A percentile compares a stretch with the other conserved stretches of the same genome.
phyloP scores from a whole-genome alignment of 2,797 vertebrate species.

The Scomberomorus guttatus region DNA sequence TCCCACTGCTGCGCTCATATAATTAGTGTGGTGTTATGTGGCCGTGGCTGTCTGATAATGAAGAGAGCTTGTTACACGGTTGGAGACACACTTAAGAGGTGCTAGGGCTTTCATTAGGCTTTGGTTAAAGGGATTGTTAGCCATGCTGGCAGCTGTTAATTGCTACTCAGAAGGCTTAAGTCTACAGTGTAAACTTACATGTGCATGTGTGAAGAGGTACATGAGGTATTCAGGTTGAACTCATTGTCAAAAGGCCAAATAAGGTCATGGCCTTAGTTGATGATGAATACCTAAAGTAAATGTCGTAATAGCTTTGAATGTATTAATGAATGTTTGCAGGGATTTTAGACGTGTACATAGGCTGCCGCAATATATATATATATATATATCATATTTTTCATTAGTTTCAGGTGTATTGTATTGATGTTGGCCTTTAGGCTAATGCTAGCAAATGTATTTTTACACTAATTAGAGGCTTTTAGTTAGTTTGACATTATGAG shows the following conservation, averaged over 20 bases:
- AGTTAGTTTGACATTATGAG: no score
- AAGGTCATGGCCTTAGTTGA: slow-evolving; percentile 35
- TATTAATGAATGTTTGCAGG: not conserved
- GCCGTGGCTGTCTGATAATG: slow-evolving; percentile 65
- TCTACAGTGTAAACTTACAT: slow-evolving; percentile 44
- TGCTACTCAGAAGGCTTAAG: slow-evolving; percentile 70
- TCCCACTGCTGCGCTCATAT: slow-evolving; percentile 29
- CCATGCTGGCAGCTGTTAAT: slow-evolving; percentile 79
- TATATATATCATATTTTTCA: no score
- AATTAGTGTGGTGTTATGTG: slow-evolving; percentile 68
- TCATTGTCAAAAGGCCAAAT: slow-evolving; percentile 39
- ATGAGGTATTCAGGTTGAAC: slow-evolving; percentile 45
- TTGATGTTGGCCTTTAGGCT: not conserved
- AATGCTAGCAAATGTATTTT: no score
- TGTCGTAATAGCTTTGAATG: not conserved
- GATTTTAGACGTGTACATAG: not conserved
- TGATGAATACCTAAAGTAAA: not conserved
- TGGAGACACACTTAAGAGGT: slow-evolving; percentile 76
- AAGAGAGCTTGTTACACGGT: slow-evolving; percentile 73
- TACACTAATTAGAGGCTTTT: no score
- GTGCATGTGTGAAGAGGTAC: slow-evolving; percentile 1
- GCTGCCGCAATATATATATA: not conserved
- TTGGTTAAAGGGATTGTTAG: slow-evolving; percentile 76
- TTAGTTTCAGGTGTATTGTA: not conserved
- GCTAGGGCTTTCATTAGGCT: slow-evolving; percentile 72